A percentile compares a stretch with the other conserved stretches of the same genome.
phyloP scores from a whole-genome alignment of 2,113 vertebrate genomes.

The Laterallus jamaicensis region DNA sequence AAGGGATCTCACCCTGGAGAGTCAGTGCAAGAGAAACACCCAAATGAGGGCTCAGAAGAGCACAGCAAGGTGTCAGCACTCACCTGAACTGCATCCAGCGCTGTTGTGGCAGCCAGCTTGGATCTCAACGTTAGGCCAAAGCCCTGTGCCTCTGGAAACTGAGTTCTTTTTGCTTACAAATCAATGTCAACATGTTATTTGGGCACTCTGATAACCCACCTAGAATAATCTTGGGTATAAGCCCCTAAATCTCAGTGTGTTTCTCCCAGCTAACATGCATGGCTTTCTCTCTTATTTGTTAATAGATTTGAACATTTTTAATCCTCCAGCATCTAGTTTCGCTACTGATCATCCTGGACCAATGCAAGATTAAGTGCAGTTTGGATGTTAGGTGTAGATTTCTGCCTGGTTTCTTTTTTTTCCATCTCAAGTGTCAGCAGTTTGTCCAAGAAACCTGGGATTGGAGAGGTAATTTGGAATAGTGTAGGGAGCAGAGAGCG shows the following conservation, averaged over 20 bases:
- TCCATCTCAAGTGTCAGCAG: background rate
- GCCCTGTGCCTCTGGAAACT: background rate
- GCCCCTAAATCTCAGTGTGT: background rate
- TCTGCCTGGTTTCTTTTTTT: background rate
- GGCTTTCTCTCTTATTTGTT: background rate
- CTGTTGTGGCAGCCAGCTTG: fast-evolving
- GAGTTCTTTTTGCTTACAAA: background rate
- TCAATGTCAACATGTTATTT: too few relatives aligned
- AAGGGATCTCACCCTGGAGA: background rate
- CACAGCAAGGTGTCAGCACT: background rate
- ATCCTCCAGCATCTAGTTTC: background rate
- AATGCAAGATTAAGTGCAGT: background rate
- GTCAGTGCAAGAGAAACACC: background rate
- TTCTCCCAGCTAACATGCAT: fast-evolving
- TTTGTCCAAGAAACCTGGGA: background rate
- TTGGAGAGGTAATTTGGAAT: background rate
- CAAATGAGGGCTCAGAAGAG: background rate
- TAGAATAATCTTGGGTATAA: background rate
- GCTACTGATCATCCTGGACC: background rate
- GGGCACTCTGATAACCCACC: background rate
- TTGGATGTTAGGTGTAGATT: background rate
- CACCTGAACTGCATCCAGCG: fast-evolving
- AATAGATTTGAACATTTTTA: background rate
- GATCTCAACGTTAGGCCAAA: background rate
- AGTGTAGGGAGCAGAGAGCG: background rate